phyloP scores from a whole-genome alignment of 2,113 vertebrate species.

The Triplophysa tibetana region DNA sequence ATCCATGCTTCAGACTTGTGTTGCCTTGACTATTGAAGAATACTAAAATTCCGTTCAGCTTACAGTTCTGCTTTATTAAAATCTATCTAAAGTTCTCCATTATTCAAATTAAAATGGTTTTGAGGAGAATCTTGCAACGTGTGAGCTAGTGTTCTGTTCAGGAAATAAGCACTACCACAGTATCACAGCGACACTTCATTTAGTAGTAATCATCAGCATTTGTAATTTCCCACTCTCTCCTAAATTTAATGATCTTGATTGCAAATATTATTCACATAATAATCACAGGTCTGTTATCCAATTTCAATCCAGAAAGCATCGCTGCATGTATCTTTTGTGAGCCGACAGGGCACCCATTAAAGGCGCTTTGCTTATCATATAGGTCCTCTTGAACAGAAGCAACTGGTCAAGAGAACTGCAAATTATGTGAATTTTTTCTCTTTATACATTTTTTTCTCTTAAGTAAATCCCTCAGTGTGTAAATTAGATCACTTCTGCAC shows the following conservation, averaged over 20 bases:
- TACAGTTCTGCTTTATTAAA: neutral
- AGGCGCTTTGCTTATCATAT: constrained; percentile 10
- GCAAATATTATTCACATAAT: neutral
- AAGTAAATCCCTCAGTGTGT: neutral
- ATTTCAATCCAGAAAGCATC: neutral
- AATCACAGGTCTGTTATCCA: neutral
- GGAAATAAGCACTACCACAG: too few species aligned
- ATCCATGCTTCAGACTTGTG: neutral
- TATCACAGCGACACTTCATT: neutral
- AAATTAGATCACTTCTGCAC: neutral
- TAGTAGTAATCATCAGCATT: neutral
- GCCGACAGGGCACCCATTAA: neutral
- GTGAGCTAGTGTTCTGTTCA: too few species aligned
- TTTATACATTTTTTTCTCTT: neutral
- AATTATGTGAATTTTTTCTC: too few species aligned
- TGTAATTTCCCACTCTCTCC: neutral
- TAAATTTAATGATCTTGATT: neutral
- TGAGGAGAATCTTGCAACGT: too few species aligned
- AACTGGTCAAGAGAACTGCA: too few species aligned
- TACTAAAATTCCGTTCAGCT: neutral
- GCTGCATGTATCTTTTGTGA: neutral
- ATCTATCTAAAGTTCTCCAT: neutral
- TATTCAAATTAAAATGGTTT: neutral
- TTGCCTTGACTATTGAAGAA: neutral
- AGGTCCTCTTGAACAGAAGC: neutral